Evolutionary conservation across 2,888 invertebrate species (phyloP), one percentile per base, ranked within the genome.

Genomic region (Melieria picta): DNA sequence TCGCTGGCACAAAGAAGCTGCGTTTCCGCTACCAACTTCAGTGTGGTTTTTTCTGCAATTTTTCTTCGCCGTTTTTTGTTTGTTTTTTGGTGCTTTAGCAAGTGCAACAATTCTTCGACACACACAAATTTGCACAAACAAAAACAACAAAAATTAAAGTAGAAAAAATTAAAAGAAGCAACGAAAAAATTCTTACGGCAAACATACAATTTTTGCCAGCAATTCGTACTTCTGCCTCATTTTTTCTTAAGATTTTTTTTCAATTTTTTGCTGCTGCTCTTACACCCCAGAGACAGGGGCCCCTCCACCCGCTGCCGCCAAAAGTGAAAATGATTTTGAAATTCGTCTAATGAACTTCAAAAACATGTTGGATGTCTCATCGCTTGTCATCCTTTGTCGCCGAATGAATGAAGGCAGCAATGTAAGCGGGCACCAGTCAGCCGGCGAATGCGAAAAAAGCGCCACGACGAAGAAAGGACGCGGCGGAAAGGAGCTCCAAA

Each of bases 301-400:
- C 16, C 7, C 9, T 7, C 43, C 13, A 45, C 45, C 6, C 45
- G 43, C 16, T 50, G 47, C 4, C 42, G 10, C 52, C 10, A 48
- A 43, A 30, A 30, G 61, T 45, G 50, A 61, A 50, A 68, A 55
- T 43, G 42, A 68, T n/a, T 56, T 42, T 63, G 69, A 70, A 60
- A 70, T 16, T 82, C 82, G 79, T 83, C 83, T 83, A 84, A 84
- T 84, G 84, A 83, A 84, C 84, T 84, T 84, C 82, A 84, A 82
- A 83, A 82, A 80, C 79, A 83, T 81, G 81, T 81, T 84, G 72
- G 75, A 75, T 77, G 72, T 79, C 80, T 74, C 75, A 78, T 77
- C 79, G 80, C 80, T 78, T 83, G 84, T 82, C 84, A 84, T 81
- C 83, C 84, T 84, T 83, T 83, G 83, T 84, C 81, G 82, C 30